A percentile compares a stretch with the other conserved stretches of the same genome.
Conservation (phyloP, 2,797 vertebrate species). For the Mormyrus hasselquistii region DNA sequence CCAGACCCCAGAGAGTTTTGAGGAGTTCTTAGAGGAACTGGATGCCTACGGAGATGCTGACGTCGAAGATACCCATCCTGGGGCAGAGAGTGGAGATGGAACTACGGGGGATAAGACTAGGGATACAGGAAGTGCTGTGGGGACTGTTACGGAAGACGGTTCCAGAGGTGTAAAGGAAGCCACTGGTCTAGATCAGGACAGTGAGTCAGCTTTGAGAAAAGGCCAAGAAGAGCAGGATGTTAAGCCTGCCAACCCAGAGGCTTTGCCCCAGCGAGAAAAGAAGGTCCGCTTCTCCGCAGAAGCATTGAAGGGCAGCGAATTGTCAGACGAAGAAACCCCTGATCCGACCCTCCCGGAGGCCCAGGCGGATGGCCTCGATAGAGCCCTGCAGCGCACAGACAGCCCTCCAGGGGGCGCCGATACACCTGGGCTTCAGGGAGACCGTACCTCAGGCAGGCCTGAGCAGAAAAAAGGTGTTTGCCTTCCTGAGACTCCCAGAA, state of each 20-base stretch:
- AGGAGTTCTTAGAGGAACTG: constrained; percentile 66
- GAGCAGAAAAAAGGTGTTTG: neutral
- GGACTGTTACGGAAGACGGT: neutral
- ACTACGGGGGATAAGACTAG: constrained; percentile 36
- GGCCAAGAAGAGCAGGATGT: constrained; percentile 19
- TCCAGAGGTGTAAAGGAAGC: neutral
- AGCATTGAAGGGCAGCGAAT: constrained; percentile 36
- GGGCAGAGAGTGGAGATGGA: constrained; percentile 32
- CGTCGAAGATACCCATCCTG: constrained; percentile 31
- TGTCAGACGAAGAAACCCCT: constrained; percentile 28
- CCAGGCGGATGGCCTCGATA: constrained; percentile 14
- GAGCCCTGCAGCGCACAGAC: constrained; percentile 8
- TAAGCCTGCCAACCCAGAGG: constrained; percentile 30
- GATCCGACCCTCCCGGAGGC: constrained; percentile 38
- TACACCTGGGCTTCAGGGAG: neutral
- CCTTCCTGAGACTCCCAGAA: constrained; percentile 23
- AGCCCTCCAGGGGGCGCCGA: neutral
- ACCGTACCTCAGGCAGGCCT: neutral
- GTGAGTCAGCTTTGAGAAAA: neutral
- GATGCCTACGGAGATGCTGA: constrained; percentile 56
- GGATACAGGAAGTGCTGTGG: constrained; percentile 29
- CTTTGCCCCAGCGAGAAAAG: constrained; percentile 49
- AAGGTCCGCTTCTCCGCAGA: constrained; percentile 64
- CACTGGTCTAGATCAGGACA: neutral
- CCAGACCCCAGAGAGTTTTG: constrained; percentile 51